Evolutionary conservation across 2,888 invertebrate genomes (phyloP).

Genomic region (Phrixothrix hirtus): DNA sequence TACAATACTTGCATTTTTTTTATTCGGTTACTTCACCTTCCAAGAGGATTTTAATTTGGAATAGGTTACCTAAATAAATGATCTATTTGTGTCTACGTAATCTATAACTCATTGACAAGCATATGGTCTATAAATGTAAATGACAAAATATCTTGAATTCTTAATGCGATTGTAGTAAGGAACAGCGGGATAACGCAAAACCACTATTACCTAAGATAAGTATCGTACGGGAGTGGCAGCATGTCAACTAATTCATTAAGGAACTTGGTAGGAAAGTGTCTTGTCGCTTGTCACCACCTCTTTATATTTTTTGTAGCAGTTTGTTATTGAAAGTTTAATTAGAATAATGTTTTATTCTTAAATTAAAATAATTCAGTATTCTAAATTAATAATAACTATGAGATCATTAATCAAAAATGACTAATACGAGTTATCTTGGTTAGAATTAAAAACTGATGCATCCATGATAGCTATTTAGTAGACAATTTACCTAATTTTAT

Average conservation of each 20-base stretch:
- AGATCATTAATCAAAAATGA: too few species aligned
- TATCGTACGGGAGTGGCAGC: conserved; percentile 19
- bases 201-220: conserved; percentile 18
- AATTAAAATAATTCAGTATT: too few species aligned
- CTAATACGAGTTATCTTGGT: too few species aligned
- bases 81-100: not conserved
- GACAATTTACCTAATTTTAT: too few species aligned
- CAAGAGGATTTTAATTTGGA: not conserved
- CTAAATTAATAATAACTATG: not conserved
- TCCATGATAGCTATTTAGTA: too few species aligned
- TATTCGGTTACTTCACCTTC: too few species aligned
- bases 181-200: conserved; percentile 14
- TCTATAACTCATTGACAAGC: not conserved
- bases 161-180: conserved; percentile 13
- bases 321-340: not conserved
- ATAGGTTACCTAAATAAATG: not conserved
- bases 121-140: conserved; percentile 6
- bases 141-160: conserved; percentile 11
- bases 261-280: conserved; percentile 11
- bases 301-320: not conserved
- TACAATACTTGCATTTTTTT: too few species aligned
- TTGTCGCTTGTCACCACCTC: conserved; percentile 13
- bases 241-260: conserved; percentile 21
- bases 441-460: too few species aligned
- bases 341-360: not conserved